Percentiles rank a stretch among this genome's conserved stretches.
Conservation (phyloP, 1,140 invertebrate species). For the Drosophila melanica region DNA sequence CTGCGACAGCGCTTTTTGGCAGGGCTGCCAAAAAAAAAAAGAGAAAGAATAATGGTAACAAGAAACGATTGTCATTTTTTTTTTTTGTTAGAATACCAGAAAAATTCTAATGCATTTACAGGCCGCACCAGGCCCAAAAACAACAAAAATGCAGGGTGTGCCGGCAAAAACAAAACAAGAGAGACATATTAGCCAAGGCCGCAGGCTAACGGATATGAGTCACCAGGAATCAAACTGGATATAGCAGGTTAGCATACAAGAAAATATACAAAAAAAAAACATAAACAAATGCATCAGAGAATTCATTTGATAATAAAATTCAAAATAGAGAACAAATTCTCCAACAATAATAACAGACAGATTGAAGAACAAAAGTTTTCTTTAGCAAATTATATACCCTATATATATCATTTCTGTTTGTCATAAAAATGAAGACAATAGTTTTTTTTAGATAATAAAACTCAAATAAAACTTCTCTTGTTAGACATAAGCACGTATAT, state of each 20-base stretch:
- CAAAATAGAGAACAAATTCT: neutral
- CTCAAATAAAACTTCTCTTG: too few species aligned
- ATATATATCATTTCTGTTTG: too few species aligned
- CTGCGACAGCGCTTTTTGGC: constrained; percentile 31
- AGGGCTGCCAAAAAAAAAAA: constrained; percentile 26
- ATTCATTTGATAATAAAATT: too few species aligned
- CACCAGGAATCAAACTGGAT: neutral
- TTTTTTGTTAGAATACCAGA: constrained; percentile 8
- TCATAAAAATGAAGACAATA: too few species aligned
- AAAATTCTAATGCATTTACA: constrained; percentile 13
- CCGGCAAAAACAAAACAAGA: constrained; percentile 5
- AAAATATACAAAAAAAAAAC: too few species aligned
- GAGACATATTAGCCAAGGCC: constrained; percentile 26
- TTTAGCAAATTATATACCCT: too few species aligned
- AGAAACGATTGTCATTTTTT: constrained; percentile 19
- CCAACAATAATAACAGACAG: neutral
- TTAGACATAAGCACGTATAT: neutral
- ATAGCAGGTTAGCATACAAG: neutral
- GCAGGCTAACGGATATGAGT: constrained; percentile 11
- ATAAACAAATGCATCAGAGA: neutral
- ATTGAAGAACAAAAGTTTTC: too few species aligned
- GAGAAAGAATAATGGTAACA: neutral
- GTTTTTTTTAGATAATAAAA: too few species aligned
- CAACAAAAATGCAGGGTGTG: constrained; percentile 1
- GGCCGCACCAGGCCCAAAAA: neutral